Conservation (phyloP, 2,888 invertebrate species). For the Synergus umbraculus region DNA sequence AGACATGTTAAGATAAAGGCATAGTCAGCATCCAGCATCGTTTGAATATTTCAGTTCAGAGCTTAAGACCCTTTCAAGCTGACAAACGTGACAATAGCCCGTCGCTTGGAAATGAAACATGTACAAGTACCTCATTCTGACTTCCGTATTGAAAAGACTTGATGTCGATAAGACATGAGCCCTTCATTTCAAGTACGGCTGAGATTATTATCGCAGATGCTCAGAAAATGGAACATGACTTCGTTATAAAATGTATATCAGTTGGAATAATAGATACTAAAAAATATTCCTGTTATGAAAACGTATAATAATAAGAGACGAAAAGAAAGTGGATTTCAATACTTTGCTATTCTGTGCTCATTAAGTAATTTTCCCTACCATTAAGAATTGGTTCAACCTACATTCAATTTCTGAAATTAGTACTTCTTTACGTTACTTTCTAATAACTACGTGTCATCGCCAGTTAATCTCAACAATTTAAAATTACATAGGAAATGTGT, state of each 20-base stretch:
- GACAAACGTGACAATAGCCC: constrained; percentile 8
- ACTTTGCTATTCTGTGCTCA: neutral
- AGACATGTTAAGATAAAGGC: neutral
- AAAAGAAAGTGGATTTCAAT: neutral
- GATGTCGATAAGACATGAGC: constrained; percentile 25
- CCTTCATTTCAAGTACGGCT: constrained; percentile 9
- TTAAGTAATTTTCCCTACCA: constrained; percentile 21
- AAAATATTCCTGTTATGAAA: neutral
- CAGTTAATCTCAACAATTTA: neutral
- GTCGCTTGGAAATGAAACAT: constrained; percentile 11
- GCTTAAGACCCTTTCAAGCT: neutral
- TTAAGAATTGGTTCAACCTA: constrained; percentile 11
- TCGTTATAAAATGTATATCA: neutral
- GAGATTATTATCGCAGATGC: neutral
- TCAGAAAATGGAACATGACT: constrained; percentile 12
- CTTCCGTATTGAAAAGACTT: constrained; percentile 19
- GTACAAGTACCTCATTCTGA: neutral
- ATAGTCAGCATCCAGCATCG: neutral
- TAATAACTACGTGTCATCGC: constrained; percentile 10
- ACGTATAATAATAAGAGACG: neutral
- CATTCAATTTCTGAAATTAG: constrained; percentile 13
- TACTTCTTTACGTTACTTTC: constrained; percentile 19
- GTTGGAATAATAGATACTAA: neutral
- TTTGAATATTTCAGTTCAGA: neutral
- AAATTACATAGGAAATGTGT: constrained; percentile 4